A percentile compares a stretch with the other conserved stretches of the same genome.
These are phyloP conservation scores for Urophycis tenuis DNA, from an alignment of 2,797 vertebrate species.

Conservation along the genomic window DNA sequence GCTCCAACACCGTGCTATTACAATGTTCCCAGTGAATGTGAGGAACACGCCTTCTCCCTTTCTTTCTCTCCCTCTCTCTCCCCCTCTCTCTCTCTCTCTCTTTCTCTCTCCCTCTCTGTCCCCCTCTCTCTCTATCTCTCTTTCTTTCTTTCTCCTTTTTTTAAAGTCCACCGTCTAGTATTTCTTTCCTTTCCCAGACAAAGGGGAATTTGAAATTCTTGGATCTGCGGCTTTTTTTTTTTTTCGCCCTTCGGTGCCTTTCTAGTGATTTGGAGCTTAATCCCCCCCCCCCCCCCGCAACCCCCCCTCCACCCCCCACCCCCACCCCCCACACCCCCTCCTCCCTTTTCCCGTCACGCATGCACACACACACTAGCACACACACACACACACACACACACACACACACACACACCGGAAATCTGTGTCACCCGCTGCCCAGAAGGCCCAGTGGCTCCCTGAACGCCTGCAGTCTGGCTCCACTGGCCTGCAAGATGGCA, in stretches of 20 bases:
- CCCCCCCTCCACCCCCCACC: neutral
- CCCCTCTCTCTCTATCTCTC: neutral
- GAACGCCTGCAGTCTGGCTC: conserved; percentile 71
- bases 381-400: conserved; percentile 31
- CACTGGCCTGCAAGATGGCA: conserved; percentile 71
- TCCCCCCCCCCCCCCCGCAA: conserved; percentile 43
- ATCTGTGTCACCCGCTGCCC: conserved; percentile 73
- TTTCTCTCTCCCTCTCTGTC: neutral
- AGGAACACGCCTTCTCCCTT: conserved; percentile 16
- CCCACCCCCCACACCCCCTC: neutral
- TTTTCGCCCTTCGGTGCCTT: conserved; percentile 47
- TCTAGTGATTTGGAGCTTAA: conserved; percentile 71
- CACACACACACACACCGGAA: conserved; percentile 63
- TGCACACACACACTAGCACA: conserved; percentile 37
- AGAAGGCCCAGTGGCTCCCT: conserved; percentile 71
- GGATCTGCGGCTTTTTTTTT: conserved; percentile 46
- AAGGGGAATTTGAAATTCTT: conserved; percentile 68
- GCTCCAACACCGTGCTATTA: conserved; percentile 63
- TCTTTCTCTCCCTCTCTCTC: neutral
- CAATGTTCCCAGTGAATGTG: conserved; percentile 56
- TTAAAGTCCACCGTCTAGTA: conserved; percentile 52
- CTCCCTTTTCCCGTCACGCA: conserved; percentile 45
- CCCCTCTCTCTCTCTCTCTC: neutral
- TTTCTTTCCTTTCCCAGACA: conserved; percentile 60
- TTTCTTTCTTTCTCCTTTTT: neutral